Conservation (phyloP, 1,140 invertebrate species). For the Paralvinella palmiformis region DNA sequence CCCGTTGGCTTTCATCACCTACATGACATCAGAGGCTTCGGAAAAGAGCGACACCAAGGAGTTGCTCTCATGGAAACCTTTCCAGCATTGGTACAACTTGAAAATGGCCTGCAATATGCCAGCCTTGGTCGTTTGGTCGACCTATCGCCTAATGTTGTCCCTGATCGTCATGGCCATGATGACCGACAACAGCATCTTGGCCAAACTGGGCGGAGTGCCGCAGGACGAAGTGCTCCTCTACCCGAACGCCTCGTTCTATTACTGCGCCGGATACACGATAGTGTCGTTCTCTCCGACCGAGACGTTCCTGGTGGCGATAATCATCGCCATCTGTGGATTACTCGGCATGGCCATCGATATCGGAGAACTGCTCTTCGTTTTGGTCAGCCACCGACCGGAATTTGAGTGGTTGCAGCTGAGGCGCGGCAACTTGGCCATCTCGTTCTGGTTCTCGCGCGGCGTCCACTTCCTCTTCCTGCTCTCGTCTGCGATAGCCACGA, state of each 20-base stretch:
- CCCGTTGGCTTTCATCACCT: conserved; percentile 2
- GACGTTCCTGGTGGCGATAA: not conserved
- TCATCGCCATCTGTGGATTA: too few species aligned
- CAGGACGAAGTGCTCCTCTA: not conserved
- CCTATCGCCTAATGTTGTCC: not conserved
- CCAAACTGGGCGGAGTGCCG: too few species aligned
- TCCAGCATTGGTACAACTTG: not conserved
- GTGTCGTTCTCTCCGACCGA: not conserved
- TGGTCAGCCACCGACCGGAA: not conserved
- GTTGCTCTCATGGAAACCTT: not conserved
- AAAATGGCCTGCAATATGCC: not conserved
- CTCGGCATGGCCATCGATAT: too few species aligned
- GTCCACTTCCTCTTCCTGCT: not conserved
- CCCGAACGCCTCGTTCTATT: not conserved
- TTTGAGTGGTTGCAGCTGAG: not conserved
- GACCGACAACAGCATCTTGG: too few species aligned
- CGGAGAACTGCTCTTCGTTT: not conserved
- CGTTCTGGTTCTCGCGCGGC: not conserved
- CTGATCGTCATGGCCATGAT: not conserved
- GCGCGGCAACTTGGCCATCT: not conserved
- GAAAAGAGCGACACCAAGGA: not conserved
- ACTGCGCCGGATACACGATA: not conserved
- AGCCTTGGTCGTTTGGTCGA: not conserved
- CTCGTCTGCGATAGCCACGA: not conserved
- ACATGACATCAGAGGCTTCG: too few species aligned